Evolutionary conservation across 1,140 invertebrate genomes (phyloP).

Genomic region (Philotrypesis tridentata): DNA sequence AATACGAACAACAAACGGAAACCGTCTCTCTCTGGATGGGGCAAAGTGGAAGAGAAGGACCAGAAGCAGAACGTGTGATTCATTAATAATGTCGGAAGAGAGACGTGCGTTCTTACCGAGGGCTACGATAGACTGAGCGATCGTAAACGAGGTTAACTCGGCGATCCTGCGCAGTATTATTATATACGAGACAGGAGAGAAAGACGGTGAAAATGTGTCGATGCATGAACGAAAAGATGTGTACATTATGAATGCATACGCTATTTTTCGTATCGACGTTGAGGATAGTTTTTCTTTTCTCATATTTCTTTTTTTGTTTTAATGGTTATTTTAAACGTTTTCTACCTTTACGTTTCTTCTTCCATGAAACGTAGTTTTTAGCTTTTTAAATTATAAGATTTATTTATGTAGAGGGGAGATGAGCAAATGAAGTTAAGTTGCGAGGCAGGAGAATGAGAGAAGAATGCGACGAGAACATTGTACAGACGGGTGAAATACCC

Average conservation of each 20-base stretch:
- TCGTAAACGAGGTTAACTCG: conserved; percentile 26
- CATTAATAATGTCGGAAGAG: neutral
- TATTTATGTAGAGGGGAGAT: conserved; percentile 63
- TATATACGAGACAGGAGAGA: conserved; percentile 56
- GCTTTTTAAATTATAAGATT: conserved; percentile 63
- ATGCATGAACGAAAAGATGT: conserved; percentile 54
- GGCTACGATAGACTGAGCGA: conserved; percentile 37
- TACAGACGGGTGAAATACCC: conserved; percentile 54
- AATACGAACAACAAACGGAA: neutral
- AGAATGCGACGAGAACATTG: conserved; percentile 45
- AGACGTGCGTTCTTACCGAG: conserved; percentile 13
- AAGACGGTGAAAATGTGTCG: conserved; percentile 45
- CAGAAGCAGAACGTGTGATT: neutral
- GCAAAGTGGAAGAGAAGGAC: neutral
- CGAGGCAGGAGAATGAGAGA: neutral
- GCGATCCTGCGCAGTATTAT: conserved; percentile 69
- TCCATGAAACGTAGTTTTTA: conserved; percentile 27
- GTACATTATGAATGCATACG: conserved; percentile 56
- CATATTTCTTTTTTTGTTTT: conserved; percentile 6
- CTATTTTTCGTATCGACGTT: conserved; percentile 54
- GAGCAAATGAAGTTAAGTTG: conserved; percentile 1
- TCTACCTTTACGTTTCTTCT: conserved; percentile 6
- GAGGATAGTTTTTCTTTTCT: conserved; percentile 6
- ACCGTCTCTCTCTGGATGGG: neutral
- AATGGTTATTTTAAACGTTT: conserved; percentile 8